Base-by-base conservation (phyloP, 1,140 invertebrate species). In the Drosophila virilis region DNA sequence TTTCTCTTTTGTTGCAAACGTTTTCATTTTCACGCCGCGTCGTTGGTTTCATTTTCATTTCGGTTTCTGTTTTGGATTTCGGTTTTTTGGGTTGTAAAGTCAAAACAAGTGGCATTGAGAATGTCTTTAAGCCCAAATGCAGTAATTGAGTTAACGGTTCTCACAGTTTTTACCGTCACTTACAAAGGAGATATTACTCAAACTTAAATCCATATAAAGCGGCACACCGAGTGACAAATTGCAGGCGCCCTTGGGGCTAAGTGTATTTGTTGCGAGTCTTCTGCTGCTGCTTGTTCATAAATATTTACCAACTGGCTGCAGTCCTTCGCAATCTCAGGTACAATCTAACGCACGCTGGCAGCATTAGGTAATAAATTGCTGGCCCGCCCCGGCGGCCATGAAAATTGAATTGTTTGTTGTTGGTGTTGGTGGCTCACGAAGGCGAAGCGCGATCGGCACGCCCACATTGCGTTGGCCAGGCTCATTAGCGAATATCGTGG, bases 401-500 rank as follows among this genome's bases (percentile, higher is more conserved):
- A 82, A 86, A 89, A 86, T 86, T 86, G 83, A 86, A 86, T 86
- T 86, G 83, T 86, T 86, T 83, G 83, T 83, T 88, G 82, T 78
- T 88, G 65, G 38, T 54, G 32, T 7, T 38, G 51, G 13, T 57
- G 68, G 77, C 64, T 76, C 78, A 83, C 76, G 77, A 86, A 71
- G 65, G 64, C 72, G 65, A 52, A 22, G 35, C 51, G 66, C 33
- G 22, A 43, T 37, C 61, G 66, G 50, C 83, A 83, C 84, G 83
- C 83, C 83, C 73, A 89, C 83, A 83, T 86, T 88, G 84, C 83
- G 84, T 86, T 86, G 77, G 68, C 61, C 62, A 80, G 84, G 71
- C 83, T 86, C 84, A 86, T 86, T 86, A 86, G 83, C 78, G 79
- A 80, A 80, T 88, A 86, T 86, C 83, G 83, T 86, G 84, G 74